Evolutionary conservation across 2,888 invertebrate genomes (phyloP).

Genomic region (Parnassius glacialis): DNA sequence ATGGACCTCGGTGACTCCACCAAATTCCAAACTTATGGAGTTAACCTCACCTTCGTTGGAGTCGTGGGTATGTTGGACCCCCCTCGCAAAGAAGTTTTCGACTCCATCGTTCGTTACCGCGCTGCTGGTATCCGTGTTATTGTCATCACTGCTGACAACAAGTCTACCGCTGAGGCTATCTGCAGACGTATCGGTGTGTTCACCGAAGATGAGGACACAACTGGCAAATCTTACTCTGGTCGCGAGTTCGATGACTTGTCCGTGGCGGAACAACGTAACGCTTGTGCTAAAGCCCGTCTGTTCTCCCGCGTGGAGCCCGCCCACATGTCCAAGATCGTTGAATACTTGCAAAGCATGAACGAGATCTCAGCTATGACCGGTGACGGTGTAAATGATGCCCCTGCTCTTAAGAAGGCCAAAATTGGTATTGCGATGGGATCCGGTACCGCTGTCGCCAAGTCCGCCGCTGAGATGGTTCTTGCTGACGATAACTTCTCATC

Average conservation of each 20-base stretch:
- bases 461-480: conserved; percentile 99
- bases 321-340: conserved; percentile 99
- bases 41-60: conserved; percentile 98
- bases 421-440: conserved; percentile 99
- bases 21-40: conserved; percentile 99
- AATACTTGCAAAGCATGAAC: conserved; percentile 98
- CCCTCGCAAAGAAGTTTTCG: conserved; percentile 97
- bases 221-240: conserved; percentile 97
- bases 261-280: conserved; percentile 92
- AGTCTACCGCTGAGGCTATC: conserved; percentile 99
- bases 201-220: conserved; percentile 96
- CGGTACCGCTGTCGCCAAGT: conserved; percentile 99
- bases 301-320: conserved; percentile 99
- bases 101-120: conserved; percentile 97
- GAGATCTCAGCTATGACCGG: conserved; percentile 99
- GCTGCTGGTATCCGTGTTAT: conserved; percentile 99
- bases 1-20: conserved; percentile 98
- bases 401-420: conserved; percentile 98
- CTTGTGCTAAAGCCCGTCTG: conserved; percentile 93
- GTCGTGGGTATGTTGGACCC: conserved; percentile 99
- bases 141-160: conserved; percentile 99
- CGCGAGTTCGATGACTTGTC: conserved; percentile 99
- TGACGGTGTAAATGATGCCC: conserved; percentile 99
- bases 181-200: conserved; percentile 99
- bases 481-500: conserved; percentile 99